Base-by-base conservation (phyloP, 2,797 vertebrate genomes). In the Danionella dracula region DNA sequence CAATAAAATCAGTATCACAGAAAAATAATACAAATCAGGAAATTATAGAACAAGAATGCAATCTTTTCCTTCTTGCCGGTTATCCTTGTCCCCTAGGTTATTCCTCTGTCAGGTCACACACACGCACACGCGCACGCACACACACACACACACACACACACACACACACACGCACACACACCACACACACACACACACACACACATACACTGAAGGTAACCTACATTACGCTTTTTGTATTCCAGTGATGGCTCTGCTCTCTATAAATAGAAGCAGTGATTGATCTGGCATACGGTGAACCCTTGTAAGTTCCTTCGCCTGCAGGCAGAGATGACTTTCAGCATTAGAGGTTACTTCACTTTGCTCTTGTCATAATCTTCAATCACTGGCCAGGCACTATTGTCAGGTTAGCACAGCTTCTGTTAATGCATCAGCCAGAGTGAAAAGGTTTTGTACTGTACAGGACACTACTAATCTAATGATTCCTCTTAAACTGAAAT, bases 221-320 rank as follows among this genome's bases (percentile, higher is more conserved):
- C 86, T 86, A 86, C 79, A 84, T 89, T 70, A 76, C 67, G 75
- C 75, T 71, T 80, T 85, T 81, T 83, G 77, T 82, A 78, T 84
- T 85, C 69, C 27, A 65, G 73, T 77, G 50, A 74, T 23, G 20
- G 74, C 70, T 75, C 75, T 4, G 50, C 70, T 45, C 66, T 81
- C 85, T 88, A 87, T 83, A 86, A 85, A 88, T 89, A 88, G 84
- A 50, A 32, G 45, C 21, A 54, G 68, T 82, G 83, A 87, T 83
- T 84, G 81, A 85, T 85, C 80, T 17, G 15, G 34, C 60, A 73
- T 56, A 60, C 76, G 75, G 70, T 72, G 70, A 81, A 79, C 70
- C 68, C 80, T 83, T 42, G 34, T 71, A 74, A 81, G 76, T 82
- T 73, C 55, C 56, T 70, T 66, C 73, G 77, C 84, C 20, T 73